phyloP scores from a whole-genome alignment of 2,113 vertebrate genomes.

The Sorex araneus region DNA sequence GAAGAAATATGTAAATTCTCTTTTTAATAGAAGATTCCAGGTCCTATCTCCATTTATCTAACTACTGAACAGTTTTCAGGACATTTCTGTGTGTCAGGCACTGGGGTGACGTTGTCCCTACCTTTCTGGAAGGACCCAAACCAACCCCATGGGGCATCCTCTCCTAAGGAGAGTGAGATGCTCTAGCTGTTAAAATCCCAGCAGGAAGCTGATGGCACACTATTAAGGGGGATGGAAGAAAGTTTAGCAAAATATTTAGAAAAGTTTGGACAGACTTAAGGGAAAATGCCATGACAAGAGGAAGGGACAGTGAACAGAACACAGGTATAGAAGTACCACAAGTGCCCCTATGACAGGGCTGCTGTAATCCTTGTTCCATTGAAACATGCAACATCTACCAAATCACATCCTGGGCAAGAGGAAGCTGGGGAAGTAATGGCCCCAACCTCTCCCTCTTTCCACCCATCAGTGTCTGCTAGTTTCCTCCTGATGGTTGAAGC shows the following conservation, averaged over 20 bases:
- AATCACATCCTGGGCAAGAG: neutral
- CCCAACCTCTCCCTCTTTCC: neutral
- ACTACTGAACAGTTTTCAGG: neutral
- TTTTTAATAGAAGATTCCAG: neutral
- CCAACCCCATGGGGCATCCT: neutral
- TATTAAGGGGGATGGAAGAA: neutral
- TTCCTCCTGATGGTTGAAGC: neutral
- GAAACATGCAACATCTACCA: neutral
- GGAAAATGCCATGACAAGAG: no score
- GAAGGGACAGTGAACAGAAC: neutral
- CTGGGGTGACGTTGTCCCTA: neutral
- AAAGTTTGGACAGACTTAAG: neutral
- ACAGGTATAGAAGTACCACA: neutral
- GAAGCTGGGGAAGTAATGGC: no score
- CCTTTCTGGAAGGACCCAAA: neutral
- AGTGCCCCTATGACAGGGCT: neutral
- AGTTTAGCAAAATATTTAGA: neutral
- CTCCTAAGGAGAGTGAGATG: neutral
- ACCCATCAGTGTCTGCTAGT: neutral
- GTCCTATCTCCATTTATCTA: neutral
- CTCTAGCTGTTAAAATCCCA: neutral
- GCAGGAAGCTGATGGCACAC: neutral
- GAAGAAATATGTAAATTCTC: no score
- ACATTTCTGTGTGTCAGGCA: neutral
- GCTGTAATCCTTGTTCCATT: accelerated